These are phyloP conservation scores for Tragelaphus strepsiceros DNA, from an alignment of 2,113 vertebrate genomes.

Conservation along the genomic window DNA sequence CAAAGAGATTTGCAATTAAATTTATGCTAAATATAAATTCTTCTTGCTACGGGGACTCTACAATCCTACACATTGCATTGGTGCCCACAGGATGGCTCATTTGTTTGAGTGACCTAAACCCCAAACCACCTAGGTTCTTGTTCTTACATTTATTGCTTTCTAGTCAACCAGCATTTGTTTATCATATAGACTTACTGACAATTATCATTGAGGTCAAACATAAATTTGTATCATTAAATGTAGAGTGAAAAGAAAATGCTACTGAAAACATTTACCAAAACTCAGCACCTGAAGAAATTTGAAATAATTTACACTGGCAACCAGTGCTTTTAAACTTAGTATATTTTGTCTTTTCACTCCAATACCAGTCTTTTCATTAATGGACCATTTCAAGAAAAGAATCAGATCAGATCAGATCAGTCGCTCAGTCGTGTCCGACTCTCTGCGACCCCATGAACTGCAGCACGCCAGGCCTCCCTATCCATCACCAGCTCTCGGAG, in stretches of 20 bases:
- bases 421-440: too few species aligned
- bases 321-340: conserved; percentile 8
- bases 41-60: not conserved
- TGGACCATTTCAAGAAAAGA: not conserved
- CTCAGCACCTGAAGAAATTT: conserved; percentile 42
- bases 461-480: too few species aligned
- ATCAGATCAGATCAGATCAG: too few species aligned
- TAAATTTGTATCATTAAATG: conserved; percentile 65
- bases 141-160: conserved; percentile 56
- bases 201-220: conserved; percentile 57
- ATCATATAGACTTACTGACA: conserved; percentile 47
- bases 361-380: conserved; percentile 16
- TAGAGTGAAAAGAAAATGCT: conserved; percentile 55
- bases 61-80: not conserved
- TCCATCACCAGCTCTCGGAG: too few species aligned
- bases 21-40: not conserved
- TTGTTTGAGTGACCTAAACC: conserved; percentile 6
- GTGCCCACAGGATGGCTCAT: too few species aligned
- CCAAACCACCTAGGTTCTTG: conserved; percentile 40
- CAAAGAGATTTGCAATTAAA: not conserved
- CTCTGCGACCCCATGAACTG: too few species aligned
- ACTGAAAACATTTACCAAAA: conserved; percentile 57
- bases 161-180: conserved; percentile 49
- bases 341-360: not conserved
- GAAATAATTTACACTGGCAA: conserved; percentile 53